Conservation (phyloP, 2,113 vertebrate genomes). For the Aythya baeri region DNA sequence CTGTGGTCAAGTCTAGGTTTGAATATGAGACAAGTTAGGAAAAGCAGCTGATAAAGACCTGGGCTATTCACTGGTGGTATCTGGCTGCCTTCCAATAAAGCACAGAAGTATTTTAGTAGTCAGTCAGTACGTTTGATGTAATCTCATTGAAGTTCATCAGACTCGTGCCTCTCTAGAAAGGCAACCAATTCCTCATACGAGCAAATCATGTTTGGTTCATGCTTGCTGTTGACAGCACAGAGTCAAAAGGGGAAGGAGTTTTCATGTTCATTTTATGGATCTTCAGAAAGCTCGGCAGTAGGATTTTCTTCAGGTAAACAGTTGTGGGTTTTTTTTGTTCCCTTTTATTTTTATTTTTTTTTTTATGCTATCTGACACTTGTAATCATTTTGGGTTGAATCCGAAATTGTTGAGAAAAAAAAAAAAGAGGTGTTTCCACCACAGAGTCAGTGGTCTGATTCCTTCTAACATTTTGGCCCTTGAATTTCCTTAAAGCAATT, state of each 20-base stretch:
- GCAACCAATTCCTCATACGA: background rate
- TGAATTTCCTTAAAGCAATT: background rate
- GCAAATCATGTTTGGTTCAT: background rate
- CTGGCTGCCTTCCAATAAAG: background rate
- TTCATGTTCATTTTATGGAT: background rate
- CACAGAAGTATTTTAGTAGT: background rate
- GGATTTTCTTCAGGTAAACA: slow-evolving; percentile 38
- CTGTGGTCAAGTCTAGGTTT: background rate
- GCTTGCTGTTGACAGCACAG: slow-evolving; percentile 1
- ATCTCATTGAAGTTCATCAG: background rate
- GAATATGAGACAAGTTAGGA: background rate
- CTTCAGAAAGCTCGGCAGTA: background rate
- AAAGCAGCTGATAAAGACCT: background rate
- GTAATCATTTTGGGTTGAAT: background rate
- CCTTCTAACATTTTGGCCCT: background rate
- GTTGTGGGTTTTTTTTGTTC: background rate
- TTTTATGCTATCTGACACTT: background rate
- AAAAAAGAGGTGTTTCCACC: background rate
- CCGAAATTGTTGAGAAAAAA: background rate
- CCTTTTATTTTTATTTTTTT: too few species aligned
- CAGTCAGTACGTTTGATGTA: background rate
- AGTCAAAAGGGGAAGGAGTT: background rate
- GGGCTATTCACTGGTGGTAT: background rate
- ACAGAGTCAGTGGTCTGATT: background rate
- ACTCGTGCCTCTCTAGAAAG: background rate